Conservation (phyloP, 2,113 vertebrate species). For the Urocynchramus pylzowi region DNA sequence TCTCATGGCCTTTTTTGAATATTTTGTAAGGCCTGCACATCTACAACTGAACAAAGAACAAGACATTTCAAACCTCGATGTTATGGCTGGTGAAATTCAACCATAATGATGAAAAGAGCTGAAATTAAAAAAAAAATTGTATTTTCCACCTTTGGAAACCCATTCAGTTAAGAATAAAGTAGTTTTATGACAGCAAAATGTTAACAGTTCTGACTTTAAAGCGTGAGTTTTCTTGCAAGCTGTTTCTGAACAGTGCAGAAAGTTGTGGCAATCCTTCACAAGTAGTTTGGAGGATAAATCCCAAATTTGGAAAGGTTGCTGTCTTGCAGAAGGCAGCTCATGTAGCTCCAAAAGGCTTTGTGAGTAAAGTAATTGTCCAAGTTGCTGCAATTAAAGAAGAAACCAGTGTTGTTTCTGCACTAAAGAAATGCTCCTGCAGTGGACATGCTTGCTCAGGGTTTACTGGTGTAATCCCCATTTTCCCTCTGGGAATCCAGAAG, state of each 20-base stretch:
- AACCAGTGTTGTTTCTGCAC: neutral
- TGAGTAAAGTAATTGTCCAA: neutral
- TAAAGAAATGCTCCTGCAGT: neutral
- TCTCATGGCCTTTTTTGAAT: neutral
- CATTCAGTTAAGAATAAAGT: neutral
- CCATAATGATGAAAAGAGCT: neutral
- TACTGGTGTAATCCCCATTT: constrained; percentile 23
- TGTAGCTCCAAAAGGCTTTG: neutral
- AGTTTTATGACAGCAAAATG: neutral
- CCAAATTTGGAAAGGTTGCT: neutral
- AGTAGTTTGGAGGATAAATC: neutral
- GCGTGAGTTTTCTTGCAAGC: neutral
- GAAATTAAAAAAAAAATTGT: neutral
- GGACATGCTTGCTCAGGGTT: constrained; percentile 33
- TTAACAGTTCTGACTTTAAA: neutral
- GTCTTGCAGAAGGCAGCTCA: neutral
- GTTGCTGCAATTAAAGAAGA: neutral
- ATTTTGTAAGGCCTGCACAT: neutral
- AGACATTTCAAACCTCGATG: neutral
- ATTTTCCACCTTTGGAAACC: neutral
- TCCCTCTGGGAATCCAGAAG: neutral
- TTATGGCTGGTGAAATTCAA: neutral
- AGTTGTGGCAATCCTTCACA: neutral
- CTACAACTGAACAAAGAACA: neutral
- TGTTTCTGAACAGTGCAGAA: neutral